These are phyloP conservation scores for Beroe ovata DNA, from an alignment of 37 sponge, comb jelly and placozoan species.

Conservation along the genomic window DNA sequence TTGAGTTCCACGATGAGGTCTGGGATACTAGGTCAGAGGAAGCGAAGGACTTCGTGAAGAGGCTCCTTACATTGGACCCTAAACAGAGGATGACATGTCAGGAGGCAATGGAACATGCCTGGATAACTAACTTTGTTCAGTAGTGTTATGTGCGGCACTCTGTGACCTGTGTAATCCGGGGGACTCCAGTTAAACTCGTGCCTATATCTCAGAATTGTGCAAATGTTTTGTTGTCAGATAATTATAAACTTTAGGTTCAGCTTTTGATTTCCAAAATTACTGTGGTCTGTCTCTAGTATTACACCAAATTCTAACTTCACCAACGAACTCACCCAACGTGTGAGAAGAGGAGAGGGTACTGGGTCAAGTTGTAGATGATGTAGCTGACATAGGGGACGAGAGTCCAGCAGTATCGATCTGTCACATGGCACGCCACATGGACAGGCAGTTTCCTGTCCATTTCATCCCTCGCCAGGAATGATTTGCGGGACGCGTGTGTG, in stretches of 20 bases:
- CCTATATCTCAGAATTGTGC: no score
- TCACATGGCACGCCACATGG: slow-evolving; percentile 30
- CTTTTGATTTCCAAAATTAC: no score
- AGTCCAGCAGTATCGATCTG: not conserved
- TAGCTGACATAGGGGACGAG: slow-evolving; percentile 11
- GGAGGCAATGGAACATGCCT: slow-evolving; percentile 18
- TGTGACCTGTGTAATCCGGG: no score
- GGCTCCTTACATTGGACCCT: slow-evolving; percentile 73
- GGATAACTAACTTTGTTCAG: slow-evolving; percentile 9
- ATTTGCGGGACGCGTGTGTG: slow-evolving; percentile 11
- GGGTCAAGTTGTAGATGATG: slow-evolving; percentile 23
- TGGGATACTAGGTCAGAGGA: slow-evolving; percentile 76
- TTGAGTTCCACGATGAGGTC: slow-evolving; percentile 86
- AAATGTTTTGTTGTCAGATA: no score
- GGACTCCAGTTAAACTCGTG: no score
- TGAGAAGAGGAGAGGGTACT: slow-evolving; percentile 23
- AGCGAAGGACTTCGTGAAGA: slow-evolving; percentile 84
- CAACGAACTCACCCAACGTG: slow-evolving; percentile 4
- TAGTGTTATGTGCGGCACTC: no score
- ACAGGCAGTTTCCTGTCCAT: slow-evolving; percentile 11
- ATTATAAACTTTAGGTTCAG: no score
- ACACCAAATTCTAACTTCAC: no score
- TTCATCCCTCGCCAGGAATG: slow-evolving; percentile 4
- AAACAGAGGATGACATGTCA: slow-evolving; percentile 57
- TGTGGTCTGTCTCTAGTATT: no score